Evolutionary conservation across 2,888 invertebrate species (phyloP), one percentile per base, ranked within the genome.

Genomic region (Strigamia crassipes): DNA sequence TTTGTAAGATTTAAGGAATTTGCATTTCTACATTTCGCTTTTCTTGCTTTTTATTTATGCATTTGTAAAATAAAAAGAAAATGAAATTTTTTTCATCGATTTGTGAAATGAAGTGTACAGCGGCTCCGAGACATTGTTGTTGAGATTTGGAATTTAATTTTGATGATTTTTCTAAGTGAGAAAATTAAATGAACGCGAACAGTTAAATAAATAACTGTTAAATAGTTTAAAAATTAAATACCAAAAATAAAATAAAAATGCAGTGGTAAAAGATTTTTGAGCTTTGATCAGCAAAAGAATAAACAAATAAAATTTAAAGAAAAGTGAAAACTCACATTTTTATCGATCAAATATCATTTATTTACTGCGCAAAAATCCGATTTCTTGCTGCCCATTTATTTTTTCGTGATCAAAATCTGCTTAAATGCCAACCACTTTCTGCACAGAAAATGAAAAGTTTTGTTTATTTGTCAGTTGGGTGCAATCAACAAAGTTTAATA

Each of bases 371-470:
- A 51, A 13, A n/a, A n/a, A n/a, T n/a, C n/a, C n/a, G n/a, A n/a
- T n/a, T n/a, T n/a, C n/a, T n/a, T n/a, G n/a, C n/a, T 56, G 8
- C 18, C 18, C 56, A 10, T 56, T 5, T n/a, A 10, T n/a, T 56
- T 56, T 15, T 6, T n/a, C 15, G 8, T 56, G 10, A 15, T 13
- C 56, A 56, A 56, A n/a, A n/a, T n/a, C n/a, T n/a, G n/a, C n/a
- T n/a, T n/a, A n/a, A n/a, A n/a, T n/a, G n/a, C n/a, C n/a, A n/a
- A n/a, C n/a, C n/a, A n/a, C n/a, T n/a, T n/a, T n/a, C n/a, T n/a
- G n/a, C n/a, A n/a, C n/a, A n/a, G n/a, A n/a, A n/a, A 56, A 56
- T n/a, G n/a, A 51, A 66, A 66, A 66, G 21, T 66, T 66, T 66
- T 66, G 61, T 66, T 66, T 66, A 66, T 23, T 66, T 66, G 61